phyloP scores from a whole-genome alignment of 2,888 invertebrate species.

The Hirtodrosophila duncani region DNA sequence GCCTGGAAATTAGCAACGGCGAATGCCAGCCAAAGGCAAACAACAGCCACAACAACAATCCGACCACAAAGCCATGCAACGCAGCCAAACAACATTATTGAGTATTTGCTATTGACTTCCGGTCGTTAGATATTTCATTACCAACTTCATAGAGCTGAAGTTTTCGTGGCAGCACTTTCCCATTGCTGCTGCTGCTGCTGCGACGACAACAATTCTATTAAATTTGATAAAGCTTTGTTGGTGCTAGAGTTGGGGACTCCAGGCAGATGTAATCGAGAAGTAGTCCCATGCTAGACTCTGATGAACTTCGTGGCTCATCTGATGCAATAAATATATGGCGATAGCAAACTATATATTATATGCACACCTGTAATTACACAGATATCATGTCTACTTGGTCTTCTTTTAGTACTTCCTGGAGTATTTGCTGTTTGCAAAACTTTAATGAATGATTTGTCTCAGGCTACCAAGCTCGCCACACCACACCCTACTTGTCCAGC shows the following conservation, averaged over 20 bases:
- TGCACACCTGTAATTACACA: no score
- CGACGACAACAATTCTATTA: constrained; percentile 41
- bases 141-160: constrained; percentile 48
- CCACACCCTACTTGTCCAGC: no score
- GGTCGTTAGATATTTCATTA: constrained; percentile 74
- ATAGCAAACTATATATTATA: no score
- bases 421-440: no score
- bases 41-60: constrained; percentile 16
- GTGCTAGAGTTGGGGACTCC: constrained; percentile 5
- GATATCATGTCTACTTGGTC: no score
- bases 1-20: constrained; percentile 51
- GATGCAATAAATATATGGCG: no score
- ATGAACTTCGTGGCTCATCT: no score
- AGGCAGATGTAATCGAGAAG: constrained; percentile 23
- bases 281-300: no score
- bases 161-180: constrained; percentile 5
- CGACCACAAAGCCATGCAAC: constrained; percentile 48
- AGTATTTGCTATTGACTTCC: constrained; percentile 74
- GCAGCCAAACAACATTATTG: constrained; percentile 69
- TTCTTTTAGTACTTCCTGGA: no score
- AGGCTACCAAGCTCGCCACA: no score
- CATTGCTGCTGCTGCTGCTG: constrained; percentile 1
- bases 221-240: constrained; percentile 36
- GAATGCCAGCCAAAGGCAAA: constrained; percentile 48
- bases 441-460: no score